Evolutionary conservation across 2,888 invertebrate genomes (phyloP), one percentile per base, ranked within the genome.

Genomic region (Lasioglossum malachurum): DNA sequence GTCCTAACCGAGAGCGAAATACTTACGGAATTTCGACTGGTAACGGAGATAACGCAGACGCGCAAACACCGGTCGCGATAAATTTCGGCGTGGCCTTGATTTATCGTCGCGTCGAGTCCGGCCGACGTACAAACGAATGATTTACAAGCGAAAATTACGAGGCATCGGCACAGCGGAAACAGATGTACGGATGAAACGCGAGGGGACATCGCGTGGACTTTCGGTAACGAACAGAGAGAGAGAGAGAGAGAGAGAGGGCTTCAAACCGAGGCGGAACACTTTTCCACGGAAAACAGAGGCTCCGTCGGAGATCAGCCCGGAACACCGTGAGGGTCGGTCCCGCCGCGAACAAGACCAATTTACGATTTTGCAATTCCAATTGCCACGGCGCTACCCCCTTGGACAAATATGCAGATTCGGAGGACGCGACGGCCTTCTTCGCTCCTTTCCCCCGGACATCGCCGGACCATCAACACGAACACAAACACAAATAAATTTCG

Each of bases 311-410:
- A 75, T 73, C 44, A 35, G 84, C 49, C 12, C 19, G 79, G 80
- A 85, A 83, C 79, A 78, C 64, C 46, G 71, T 19, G 64, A 78
- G 89, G 90, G 88, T 83, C 89, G 86, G 88, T 76, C 78, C 73
- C 3, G 57, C 57, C 89, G 92, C 93, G 93, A 94, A 94, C 94
- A 94, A 95, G 94, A 95, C 94, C 94, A 95, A 95, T 95, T 95
- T 94, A 93, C 93, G 93, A 95, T 94, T 95, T 95, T 94, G 95
- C 95, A 95, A 95, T 95, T 95, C 95, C 95, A 95, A 95, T 95
- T 94, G 94, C 92, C 93, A 92, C 93, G 89, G 89, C 91, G 84
- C 78, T 92, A 94, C 94, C 94, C 71, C 53, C 94, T 94, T 94
- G 92, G 92, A 93, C 93, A 93, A 94, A 94, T 94, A 95, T 95